These are phyloP conservation scores for Pelobates cultripes DNA, from an alignment of 2,797 vertebrate genomes.

Conservation along the genomic window DNA sequence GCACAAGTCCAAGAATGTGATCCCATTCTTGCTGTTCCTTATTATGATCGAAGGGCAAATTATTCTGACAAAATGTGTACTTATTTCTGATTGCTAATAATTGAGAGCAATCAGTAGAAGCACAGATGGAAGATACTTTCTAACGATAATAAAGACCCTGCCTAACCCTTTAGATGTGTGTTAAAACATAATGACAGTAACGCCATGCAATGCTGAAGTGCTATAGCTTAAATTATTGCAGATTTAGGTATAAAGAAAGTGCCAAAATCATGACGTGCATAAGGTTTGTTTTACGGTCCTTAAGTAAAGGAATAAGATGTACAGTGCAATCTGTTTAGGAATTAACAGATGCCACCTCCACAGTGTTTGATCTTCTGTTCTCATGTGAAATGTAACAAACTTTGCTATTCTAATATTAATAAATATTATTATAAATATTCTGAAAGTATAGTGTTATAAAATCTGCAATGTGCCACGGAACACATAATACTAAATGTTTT, in stretches of 20 bases:
- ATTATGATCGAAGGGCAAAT: background rate
- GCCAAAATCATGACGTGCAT: background rate
- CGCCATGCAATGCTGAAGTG: background rate
- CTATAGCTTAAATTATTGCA: background rate
- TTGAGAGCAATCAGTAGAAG: background rate
- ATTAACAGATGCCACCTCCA: background rate
- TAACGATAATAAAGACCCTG: background rate
- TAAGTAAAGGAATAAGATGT: background rate
- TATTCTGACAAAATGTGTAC: slow-evolving; percentile 2
- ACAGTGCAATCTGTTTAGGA: background rate
- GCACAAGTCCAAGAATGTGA: background rate
- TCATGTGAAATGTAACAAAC: too few relatives aligned
- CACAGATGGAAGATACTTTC: background rate
- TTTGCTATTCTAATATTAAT: too few relatives aligned
- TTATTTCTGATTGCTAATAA: slow-evolving; percentile 4
- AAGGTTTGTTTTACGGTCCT: background rate
- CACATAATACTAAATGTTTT: too few relatives aligned
- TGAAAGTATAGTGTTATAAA: too few relatives aligned
- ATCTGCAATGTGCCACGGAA: too few relatives aligned
- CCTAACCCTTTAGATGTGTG: background rate
- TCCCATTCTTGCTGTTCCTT: background rate
- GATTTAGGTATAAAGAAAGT: background rate
- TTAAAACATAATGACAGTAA: background rate
- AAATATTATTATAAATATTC: too few relatives aligned
- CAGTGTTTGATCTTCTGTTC: too few relatives aligned